Evolutionary conservation across 2,797 vertebrate genomes (phyloP).

Genomic region (Argya squamiceps): DNA sequence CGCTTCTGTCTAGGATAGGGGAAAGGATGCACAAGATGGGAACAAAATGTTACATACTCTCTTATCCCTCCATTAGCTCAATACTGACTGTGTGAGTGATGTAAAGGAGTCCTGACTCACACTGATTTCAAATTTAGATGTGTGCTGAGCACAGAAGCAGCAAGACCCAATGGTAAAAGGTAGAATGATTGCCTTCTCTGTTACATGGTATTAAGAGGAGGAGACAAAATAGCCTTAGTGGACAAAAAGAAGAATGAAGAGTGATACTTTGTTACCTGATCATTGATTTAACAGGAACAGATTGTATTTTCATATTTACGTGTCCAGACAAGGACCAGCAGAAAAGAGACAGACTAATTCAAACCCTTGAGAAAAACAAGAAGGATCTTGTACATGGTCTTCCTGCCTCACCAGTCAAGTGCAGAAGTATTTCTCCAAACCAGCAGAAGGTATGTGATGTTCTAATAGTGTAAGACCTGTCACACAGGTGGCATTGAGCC

Average conservation of each 20-base stretch:
- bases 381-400: neutral
- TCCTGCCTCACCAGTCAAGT: neutral
- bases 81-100: neutral
- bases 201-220: neutral
- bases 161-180: neutral
- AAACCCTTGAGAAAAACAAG: constrained; percentile 45
- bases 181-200: neutral
- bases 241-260: neutral
- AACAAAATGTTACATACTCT: neutral
- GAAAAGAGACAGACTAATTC: constrained; percentile 63
- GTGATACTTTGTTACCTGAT: neutral
- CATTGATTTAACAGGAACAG: neutral
- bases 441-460: constrained; percentile 30
- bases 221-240: neutral
- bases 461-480: neutral
- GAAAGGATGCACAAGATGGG: neutral
- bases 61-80: neutral
- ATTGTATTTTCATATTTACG: neutral
- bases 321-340: constrained; percentile 66
- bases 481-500: neutral
- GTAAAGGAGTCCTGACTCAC: neutral
- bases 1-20: neutral
- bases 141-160: neutral
- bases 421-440: constrained; percentile 28
- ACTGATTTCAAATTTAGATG: neutral